Base-by-base conservation (phyloP, 2,888 invertebrate species). In the Dryobotodes eremita region DNA sequence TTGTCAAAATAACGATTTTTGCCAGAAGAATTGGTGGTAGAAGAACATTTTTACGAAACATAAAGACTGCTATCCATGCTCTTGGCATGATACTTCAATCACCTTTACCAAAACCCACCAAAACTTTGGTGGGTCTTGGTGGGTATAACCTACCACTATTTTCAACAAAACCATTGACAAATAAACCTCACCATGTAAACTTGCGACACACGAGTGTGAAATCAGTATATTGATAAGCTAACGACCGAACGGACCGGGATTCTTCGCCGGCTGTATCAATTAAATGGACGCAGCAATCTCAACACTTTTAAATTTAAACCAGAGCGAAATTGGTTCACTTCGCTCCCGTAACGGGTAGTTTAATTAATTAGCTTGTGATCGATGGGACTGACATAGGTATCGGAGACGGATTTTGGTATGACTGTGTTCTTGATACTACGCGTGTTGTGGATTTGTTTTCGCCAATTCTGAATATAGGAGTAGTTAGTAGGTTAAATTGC, bases 231-330 rank as follows among this genome's bases (percentile, higher is more conserved):
- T 95, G 96, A 96, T 96, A 96, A 96, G 94, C 93, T 94, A 96
- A 95, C 95, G 96, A 95, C 94, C 94, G 94, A 94, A 92, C 92
- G 92, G 92, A 92, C 92, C 92, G 90, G 95, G 93, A 92, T 93
- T 92, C 94, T 89, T 90, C 88, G 92, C 87, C 82, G 82, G 89
- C 86, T 91, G 93, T 96, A 96, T 96, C 96, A 96, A 96, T 96
- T 96, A 95, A 95, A 95, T 93, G 92, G 91, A 89, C 91, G 93
- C 89, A 93, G 92, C 95, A 93, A 96, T 96, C 96, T 95, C 89
- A 75, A 82, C 86, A 86, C 86, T 92, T 89, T 88, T 90, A 92
- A 92, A 92, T 92, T 92, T 90, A 91, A 90, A 89, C 73, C 85
- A 83, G 77, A 87, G 88, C 85, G 80, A 86, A 86, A 88, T 86